phyloP scores from a whole-genome alignment of 2,113 vertebrate species.

The Pseudorectes ferrugineus region DNA sequence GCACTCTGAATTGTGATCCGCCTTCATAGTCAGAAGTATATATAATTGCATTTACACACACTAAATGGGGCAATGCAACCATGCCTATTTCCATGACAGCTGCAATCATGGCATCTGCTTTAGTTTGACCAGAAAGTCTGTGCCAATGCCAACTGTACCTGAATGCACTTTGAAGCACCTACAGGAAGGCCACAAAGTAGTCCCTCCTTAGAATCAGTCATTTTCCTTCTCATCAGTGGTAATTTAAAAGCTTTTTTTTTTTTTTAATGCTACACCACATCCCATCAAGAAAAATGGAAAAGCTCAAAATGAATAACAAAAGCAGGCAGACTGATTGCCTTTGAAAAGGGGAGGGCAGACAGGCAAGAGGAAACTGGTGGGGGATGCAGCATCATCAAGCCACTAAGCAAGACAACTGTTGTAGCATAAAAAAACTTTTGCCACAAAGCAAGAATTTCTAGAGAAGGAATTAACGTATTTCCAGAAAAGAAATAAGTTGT shows the following conservation, averaged over 20 bases:
- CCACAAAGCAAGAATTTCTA: neutral
- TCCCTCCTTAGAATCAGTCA: constrained; percentile 19
- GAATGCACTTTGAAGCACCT: neutral
- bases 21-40: neutral
- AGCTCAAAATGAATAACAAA: constrained; percentile 34
- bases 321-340: neutral
- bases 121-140: neutral
- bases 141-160: neutral
- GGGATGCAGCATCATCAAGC: neutral
- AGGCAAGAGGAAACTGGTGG: neutral
- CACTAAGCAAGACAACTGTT: neutral
- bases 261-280: neutral
- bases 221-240: constrained; percentile 38
- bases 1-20: neutral
- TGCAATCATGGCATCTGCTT: neutral
- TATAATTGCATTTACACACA: constrained; percentile 5
- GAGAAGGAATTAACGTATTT: neutral
- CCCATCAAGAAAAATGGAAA: constrained; percentile 32
- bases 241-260: constrained; percentile 20
- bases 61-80: neutral
- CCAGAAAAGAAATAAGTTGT: neutral
- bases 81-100: neutral
- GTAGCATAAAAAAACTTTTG: neutral
- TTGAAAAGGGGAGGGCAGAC: neutral
- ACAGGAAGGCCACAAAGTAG: constrained; percentile 24